phyloP scores from a whole-genome alignment of 2,888 invertebrate species.

The Glaucopsyche alexis region DNA sequence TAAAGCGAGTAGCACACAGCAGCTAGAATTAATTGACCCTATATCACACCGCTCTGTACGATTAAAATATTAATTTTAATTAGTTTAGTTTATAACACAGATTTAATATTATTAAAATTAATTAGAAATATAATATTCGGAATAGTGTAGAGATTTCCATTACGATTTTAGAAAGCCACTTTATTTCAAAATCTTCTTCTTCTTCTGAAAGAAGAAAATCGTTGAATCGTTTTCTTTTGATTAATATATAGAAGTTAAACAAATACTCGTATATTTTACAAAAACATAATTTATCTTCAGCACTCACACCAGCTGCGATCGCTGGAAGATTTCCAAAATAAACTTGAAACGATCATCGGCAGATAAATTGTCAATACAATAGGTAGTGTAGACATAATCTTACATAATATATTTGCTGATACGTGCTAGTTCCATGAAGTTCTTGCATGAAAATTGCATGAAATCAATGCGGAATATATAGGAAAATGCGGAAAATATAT shows the following conservation, averaged over 20 bases:
- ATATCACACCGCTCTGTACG: slow-evolving; percentile 32
- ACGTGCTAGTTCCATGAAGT: neutral
- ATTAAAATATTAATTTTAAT: slow-evolving; percentile 12
- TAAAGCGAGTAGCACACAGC: slow-evolving; percentile 32
- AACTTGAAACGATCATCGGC: slow-evolving; percentile 28
- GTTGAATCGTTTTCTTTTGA: neutral
- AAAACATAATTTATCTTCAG: slow-evolving; percentile 35
- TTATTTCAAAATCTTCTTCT: no score
- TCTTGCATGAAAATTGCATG: no score
- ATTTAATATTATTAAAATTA: neutral
- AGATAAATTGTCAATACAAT: slow-evolving; percentile 15
- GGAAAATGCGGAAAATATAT: no score
- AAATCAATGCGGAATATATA: no score
- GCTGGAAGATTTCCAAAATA: slow-evolving; percentile 38
- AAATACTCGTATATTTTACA: slow-evolving; percentile 24
- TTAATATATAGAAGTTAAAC: neutral
- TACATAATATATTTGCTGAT: neutral
- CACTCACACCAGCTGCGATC: slow-evolving; percentile 38
- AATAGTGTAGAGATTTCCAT: no score
- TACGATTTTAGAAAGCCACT: no score
- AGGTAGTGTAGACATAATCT: slow-evolving; percentile 16
- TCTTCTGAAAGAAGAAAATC: neutral
- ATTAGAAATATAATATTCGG: neutral
- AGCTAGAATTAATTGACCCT: slow-evolving; percentile 34
- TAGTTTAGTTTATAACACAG: neutral